Percentiles rank a stretch among this genome's conserved stretches.
Conservation (phyloP, 2,888 invertebrate species). For the Pristionchus japonicus region DNA sequence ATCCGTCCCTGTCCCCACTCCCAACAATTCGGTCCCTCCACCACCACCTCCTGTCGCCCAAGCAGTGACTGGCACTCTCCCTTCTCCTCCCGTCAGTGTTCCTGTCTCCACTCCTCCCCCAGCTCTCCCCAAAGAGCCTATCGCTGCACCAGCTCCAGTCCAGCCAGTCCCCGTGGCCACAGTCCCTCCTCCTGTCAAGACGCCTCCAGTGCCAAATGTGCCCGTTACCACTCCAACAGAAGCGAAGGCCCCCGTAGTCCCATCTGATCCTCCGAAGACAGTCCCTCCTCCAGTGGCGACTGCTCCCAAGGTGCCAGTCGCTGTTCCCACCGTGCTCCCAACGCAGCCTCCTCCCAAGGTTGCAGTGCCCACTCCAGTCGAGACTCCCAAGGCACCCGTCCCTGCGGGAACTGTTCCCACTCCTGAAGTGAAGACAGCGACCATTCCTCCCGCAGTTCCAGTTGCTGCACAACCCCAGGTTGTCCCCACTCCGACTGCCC, state of each 20-base stretch:
- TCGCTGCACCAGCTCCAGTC: not conserved
- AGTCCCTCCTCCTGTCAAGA: not conserved
- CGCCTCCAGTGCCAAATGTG: not conserved
- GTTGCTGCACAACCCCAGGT: not conserved
- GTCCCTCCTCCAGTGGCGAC: not conserved
- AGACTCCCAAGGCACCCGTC: not conserved
- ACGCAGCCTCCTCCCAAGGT: not conserved
- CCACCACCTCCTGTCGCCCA: not conserved
- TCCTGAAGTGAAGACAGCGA: not conserved
- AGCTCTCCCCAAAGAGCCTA: not conserved
- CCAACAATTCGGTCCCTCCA: not conserved
- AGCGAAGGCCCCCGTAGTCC: not conserved
- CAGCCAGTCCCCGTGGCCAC: not conserved
- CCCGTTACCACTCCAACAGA: not conserved
- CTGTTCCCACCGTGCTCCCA: not conserved
- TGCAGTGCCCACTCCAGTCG: not conserved
- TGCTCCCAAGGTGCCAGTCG: not conserved
- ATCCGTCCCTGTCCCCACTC: not conserved
- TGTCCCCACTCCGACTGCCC: not conserved
- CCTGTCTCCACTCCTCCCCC: slow-evolving; percentile 2
- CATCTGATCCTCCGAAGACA: not conserved
- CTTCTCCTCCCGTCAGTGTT: not conserved
- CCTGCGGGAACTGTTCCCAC: not conserved
- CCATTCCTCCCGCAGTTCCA: not conserved
- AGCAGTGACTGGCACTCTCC: not conserved